Conservation (phyloP, 1,140 invertebrate species). For the Branchinecta lindahli region DNA sequence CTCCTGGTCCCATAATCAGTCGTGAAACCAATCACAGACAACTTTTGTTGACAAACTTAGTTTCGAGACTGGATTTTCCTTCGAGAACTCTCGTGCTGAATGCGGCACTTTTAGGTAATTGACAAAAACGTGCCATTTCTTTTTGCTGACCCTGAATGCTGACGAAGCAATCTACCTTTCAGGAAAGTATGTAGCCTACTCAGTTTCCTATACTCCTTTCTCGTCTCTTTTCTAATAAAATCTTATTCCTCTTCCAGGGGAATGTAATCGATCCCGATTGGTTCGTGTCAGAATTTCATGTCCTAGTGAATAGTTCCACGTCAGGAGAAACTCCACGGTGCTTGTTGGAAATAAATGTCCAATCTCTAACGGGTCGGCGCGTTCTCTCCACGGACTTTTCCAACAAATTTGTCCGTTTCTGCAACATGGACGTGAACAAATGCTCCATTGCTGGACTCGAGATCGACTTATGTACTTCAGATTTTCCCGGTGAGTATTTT, state of each 20-base stretch:
- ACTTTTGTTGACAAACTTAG: no score
- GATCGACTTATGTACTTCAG: neutral
- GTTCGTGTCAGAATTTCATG: neutral
- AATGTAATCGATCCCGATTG: neutral
- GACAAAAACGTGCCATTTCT: no score
- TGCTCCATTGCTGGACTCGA: neutral
- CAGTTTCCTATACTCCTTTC: neutral
- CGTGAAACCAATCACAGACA: no score
- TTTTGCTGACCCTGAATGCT: no score
- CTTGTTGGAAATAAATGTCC: neutral
- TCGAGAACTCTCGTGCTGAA: no score
- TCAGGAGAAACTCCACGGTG: neutral
- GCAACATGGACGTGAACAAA: neutral
- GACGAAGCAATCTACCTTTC: no score
- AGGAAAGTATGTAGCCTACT: no score
- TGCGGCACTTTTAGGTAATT: no score
- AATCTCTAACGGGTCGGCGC: neutral
- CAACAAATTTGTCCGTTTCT: neutral
- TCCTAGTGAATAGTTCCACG: neutral
- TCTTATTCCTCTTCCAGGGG: neutral
- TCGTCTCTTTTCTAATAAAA: neutral
- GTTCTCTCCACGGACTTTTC: neutral
- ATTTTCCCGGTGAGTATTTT: neutral
- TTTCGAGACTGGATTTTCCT: no score
- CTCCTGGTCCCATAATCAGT: no score